Evolutionary conservation across 2,888 invertebrate species (phyloP).

Genomic region (Phaedon cochleariae): DNA sequence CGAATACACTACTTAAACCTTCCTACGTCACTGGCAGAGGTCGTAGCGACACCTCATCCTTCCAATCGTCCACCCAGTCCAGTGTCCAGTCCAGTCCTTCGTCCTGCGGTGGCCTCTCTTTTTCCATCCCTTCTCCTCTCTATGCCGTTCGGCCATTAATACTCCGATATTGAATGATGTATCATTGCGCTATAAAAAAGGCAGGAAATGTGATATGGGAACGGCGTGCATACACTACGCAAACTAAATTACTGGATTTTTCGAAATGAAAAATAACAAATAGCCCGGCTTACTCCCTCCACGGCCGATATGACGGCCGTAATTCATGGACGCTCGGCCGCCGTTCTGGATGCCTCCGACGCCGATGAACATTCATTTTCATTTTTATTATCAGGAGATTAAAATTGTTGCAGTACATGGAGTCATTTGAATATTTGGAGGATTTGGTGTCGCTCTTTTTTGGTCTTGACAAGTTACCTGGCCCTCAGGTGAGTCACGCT

Average conservation of each 20-base stretch:
- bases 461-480: conserved; percentile 16
- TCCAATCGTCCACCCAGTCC: background rate
- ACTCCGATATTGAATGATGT: conserved; percentile 64
- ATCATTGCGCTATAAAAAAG: conserved; percentile 64
- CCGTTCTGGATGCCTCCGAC: conserved; percentile 55
- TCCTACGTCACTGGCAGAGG: too few relatives aligned
- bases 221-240: conserved; percentile 60
- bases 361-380: conserved; percentile 63
- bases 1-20: too few relatives aligned
- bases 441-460: conserved; percentile 51
- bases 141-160: conserved; percentile 41
- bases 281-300: conserved; percentile 62
- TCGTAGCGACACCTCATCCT: too few relatives aligned
- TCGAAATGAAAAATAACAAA: conserved; percentile 65
- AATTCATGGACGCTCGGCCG: conserved; percentile 58
- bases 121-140: conserved; percentile 29
- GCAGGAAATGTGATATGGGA: conserved; percentile 65
- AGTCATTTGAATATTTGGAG: conserved; percentile 59
- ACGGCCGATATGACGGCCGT: conserved; percentile 61
- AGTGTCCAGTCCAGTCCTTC: background rate
- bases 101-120: conserved; percentile 14
- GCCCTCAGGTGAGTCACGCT: conserved; percentile 50
- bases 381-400: conserved; percentile 64
- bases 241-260: conserved; percentile 65
- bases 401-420: conserved; percentile 63